Conservation (phyloP, 1,140 invertebrate genomes). For the Trachymyrmex septentrionalis region DNA sequence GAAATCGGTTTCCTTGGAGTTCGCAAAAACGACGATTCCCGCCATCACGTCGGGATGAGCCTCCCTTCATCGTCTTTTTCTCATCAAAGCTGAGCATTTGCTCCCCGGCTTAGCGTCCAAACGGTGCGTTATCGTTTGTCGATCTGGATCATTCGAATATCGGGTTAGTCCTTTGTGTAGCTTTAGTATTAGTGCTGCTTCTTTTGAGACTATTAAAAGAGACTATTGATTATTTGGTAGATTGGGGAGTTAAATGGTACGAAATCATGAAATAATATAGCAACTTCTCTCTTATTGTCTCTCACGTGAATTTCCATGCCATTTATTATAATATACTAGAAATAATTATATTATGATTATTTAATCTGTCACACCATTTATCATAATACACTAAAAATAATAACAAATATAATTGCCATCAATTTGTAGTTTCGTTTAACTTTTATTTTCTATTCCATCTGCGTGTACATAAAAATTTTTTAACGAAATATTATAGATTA, state of each 20-base stretch:
- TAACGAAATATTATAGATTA: background rate
- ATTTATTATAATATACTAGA: background rate
- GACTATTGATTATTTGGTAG: background rate
- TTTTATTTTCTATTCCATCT: background rate
- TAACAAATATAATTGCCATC: background rate
- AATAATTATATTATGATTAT: background rate
- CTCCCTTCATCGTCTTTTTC: slow-evolving; percentile 44
- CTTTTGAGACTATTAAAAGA: background rate
- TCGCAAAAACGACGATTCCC: slow-evolving; percentile 47
- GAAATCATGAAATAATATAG: background rate
- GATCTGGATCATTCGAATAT: slow-evolving; percentile 46
- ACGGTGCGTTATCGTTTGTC: slow-evolving; percentile 43
- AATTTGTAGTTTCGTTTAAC: background rate
- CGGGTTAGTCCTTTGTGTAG: slow-evolving; percentile 1
- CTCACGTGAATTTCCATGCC: background rate
- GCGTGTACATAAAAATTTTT: background rate
- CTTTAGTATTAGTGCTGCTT: background rate
- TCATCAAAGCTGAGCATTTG: slow-evolving; percentile 58
- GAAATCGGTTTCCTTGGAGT: slow-evolving; percentile 54
- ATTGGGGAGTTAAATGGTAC: background rate
- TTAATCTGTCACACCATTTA: too few relatives aligned
- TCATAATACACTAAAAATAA: too few relatives aligned
- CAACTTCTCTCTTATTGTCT: background rate
- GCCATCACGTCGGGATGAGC: slow-evolving; percentile 42
- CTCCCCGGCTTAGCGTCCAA: slow-evolving; percentile 31